Conservation (phyloP, 1,140 invertebrate genomes). For the Drosophila kurseongensis region DNA sequence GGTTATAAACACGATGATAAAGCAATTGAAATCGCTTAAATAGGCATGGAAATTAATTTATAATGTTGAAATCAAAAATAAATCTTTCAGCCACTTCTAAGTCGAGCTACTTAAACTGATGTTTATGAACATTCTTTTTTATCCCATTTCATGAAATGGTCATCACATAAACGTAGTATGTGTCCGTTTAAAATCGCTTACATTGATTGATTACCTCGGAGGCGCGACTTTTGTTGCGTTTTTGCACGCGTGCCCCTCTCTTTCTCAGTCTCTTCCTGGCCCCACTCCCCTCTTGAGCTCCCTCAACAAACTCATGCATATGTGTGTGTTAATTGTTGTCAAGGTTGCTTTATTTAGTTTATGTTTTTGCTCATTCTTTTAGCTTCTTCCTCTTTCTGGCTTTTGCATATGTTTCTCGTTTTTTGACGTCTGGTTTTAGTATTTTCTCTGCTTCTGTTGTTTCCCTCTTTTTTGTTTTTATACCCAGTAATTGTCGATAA, state of each 20-base stretch:
- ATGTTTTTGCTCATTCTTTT: constrained; percentile 51
- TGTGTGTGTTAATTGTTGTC: constrained; percentile 77
- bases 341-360: constrained; percentile 75
- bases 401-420: constrained; percentile 61
- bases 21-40: too few relatives aligned
- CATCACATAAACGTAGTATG: too few relatives aligned
- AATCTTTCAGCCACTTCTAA: too few relatives aligned
- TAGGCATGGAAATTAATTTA: too few relatives aligned
- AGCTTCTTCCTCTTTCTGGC: constrained; percentile 35
- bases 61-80: too few relatives aligned
- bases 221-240: constrained; percentile 74
- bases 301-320: constrained; percentile 6
- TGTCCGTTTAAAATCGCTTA: constrained; percentile 67
- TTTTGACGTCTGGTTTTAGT: constrained; percentile 48
- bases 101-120: too few relatives aligned
- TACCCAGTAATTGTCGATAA: not conserved
- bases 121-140: too few relatives aligned
- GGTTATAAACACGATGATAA: too few relatives aligned
- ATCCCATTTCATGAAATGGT: too few relatives aligned
- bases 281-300: not conserved
- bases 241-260: constrained; percentile 53
- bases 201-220: constrained; percentile 78
- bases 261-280: not conserved
- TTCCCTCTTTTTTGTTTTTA: constrained; percentile 13
- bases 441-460: constrained; percentile 16